Conservation (phyloP, 1,140 invertebrate species). For the Drosophila carrolli region DNA sequence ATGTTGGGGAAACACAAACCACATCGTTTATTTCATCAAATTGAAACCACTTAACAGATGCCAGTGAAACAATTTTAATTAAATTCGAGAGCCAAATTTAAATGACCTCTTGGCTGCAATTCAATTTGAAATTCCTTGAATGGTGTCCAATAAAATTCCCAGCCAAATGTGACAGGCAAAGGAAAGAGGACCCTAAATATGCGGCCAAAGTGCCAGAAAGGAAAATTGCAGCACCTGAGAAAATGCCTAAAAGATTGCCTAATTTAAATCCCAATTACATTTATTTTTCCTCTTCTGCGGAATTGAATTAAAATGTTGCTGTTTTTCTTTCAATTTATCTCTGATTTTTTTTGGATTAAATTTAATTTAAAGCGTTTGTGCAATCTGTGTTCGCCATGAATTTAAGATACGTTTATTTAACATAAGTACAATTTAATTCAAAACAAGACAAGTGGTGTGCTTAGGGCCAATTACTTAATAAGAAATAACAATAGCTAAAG, state of each 20-base stretch:
- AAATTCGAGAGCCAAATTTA: constrained; percentile 41
- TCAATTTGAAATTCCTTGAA: constrained; percentile 56
- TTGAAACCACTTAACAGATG: constrained; percentile 29
- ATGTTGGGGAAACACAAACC: not conserved
- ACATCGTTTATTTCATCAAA: constrained; percentile 33
- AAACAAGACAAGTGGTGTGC: too few species aligned
- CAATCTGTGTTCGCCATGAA: not conserved
- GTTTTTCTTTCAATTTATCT: not conserved
- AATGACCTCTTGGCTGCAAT: constrained; percentile 62
- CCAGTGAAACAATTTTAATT: constrained; percentile 55
- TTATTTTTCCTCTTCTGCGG: constrained; percentile 11
- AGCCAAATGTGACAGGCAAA: constrained; percentile 30
- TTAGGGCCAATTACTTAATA: too few species aligned
- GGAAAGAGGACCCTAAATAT: constrained; percentile 6
- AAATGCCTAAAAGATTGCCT: constrained; percentile 41
- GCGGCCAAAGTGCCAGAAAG: not conserved
- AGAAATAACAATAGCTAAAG: too few species aligned
- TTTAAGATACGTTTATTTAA: too few species aligned
- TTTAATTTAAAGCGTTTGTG: constrained; percentile 3
- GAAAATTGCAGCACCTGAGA: constrained; percentile 30
- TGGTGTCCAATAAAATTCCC: constrained; percentile 25
- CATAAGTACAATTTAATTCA: too few species aligned
- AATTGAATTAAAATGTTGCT: constrained; percentile 10
- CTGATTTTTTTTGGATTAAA: not conserved
- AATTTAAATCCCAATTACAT: constrained; percentile 38